These are phyloP conservation scores for Watsonalla cultraria DNA, from an alignment of 2,888 invertebrate species.

Conservation along the genomic window DNA sequence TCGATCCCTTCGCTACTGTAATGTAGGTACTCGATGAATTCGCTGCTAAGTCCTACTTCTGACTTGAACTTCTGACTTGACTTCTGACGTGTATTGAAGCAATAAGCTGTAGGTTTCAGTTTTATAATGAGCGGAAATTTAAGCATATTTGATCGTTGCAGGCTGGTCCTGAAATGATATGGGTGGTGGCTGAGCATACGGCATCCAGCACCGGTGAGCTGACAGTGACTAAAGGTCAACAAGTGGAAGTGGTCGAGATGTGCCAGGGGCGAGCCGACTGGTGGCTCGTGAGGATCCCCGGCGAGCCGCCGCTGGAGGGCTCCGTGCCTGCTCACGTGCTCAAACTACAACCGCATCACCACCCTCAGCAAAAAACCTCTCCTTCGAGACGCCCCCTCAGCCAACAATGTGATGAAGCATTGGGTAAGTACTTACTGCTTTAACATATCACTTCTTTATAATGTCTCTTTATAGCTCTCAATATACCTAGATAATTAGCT, in stretches of 20 bases:
- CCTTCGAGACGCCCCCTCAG: constrained; percentile 63
- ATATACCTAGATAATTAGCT: no score
- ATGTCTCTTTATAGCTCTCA: no score
- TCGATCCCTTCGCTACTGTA: constrained; percentile 15
- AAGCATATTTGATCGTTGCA: constrained; percentile 52
- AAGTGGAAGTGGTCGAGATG: constrained; percentile 93
- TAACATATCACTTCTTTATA: constrained; percentile 5
- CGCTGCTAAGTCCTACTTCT: no score
- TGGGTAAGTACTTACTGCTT: constrained; percentile 68
- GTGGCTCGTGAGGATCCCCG: constrained; percentile 83
- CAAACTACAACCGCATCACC: constrained; percentile 59
- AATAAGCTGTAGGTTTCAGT: not conserved
- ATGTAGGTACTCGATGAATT: not conserved
- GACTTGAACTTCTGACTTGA: not conserved
- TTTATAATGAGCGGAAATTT: not conserved
- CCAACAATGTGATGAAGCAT: constrained; percentile 60
- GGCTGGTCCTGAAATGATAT: constrained; percentile 92
- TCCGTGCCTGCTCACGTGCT: constrained; percentile 89
- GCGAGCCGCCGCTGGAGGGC: constrained; percentile 85
- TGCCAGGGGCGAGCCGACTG: constrained; percentile 83
- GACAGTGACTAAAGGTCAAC: constrained; percentile 93
- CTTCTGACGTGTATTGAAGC: no score
- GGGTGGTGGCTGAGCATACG: constrained; percentile 92
- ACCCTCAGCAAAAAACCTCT: constrained; percentile 55
- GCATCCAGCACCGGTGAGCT: constrained; percentile 89